These are phyloP conservation scores for Rutilus rutilus DNA, from an alignment of 2,113 vertebrate genomes.

Conservation along the genomic window DNA sequence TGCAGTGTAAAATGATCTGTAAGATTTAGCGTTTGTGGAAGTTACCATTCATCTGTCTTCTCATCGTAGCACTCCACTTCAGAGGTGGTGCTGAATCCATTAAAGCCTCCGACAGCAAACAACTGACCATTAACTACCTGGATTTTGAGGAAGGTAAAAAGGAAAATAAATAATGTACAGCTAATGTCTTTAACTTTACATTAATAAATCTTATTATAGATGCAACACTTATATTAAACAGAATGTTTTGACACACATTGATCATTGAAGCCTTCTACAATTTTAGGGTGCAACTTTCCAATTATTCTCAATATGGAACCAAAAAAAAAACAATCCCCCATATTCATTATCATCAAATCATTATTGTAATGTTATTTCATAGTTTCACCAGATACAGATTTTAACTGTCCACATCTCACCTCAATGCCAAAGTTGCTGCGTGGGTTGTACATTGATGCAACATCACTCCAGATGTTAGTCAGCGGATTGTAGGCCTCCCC, in stretches of 20 bases:
- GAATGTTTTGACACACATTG: not conserved
- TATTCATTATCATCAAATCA: no score
- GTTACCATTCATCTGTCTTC: no score
- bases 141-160: no score
- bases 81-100: no score
- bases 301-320: no score
- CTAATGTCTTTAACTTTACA: not conserved
- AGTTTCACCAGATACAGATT: not conserved
- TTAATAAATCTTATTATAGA: no score
- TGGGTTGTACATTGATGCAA: conserved; percentile 80
- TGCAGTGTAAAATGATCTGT: not conserved
- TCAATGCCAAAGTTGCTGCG: conserved; percentile 88
- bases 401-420: conserved; percentile 29
- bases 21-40: not conserved
- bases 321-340: no score
- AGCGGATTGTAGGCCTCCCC: conserved; percentile 76
- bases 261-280: not conserved
- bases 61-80: conserved; percentile 41
- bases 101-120: no score
- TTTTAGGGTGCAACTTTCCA: not conserved
- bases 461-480: conserved; percentile 78
- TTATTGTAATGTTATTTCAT: not conserved
- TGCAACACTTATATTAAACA: conserved; percentile 47
- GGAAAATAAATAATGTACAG: no score
- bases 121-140: no score